Conservation (phyloP, 2,888 invertebrate species). For the Diadegma fenestrale region DNA sequence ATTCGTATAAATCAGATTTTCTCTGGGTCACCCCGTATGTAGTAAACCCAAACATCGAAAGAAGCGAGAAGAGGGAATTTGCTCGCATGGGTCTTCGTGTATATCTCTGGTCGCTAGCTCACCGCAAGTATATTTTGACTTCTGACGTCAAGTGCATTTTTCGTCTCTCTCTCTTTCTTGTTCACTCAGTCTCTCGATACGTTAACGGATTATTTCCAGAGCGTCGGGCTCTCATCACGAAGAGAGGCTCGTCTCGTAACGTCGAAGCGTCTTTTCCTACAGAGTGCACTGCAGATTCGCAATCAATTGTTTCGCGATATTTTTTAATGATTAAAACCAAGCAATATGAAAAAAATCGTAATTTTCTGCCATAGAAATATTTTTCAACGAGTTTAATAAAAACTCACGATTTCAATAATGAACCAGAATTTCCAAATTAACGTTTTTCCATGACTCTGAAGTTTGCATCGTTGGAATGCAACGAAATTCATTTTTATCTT, state of each 20-base stretch:
- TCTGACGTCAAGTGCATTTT: slow-evolving; percentile 62
- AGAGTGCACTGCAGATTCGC: neutral
- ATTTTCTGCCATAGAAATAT: too few relatives aligned
- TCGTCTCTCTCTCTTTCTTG: slow-evolving; percentile 36
- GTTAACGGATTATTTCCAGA: slow-evolving; percentile 66
- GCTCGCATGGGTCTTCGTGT: slow-evolving; percentile 4
- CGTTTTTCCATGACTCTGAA: too few relatives aligned
- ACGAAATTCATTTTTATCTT: too few relatives aligned
- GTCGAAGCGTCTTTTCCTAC: neutral
- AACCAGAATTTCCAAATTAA: too few relatives aligned
- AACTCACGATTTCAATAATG: too few relatives aligned
- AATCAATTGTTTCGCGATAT: neutral
- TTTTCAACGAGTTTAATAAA: too few relatives aligned
- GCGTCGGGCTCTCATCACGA: slow-evolving; percentile 23
- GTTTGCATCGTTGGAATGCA: too few relatives aligned
- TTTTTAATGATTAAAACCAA: neutral
- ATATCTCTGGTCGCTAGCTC: slow-evolving; percentile 35
- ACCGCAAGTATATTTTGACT: slow-evolving; percentile 64
- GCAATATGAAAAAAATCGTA: too few relatives aligned
- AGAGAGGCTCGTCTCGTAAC: slow-evolving; percentile 45
- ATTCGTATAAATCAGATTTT: neutral
- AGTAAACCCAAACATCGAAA: neutral
- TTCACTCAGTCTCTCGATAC: slow-evolving; percentile 49
- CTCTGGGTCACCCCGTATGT: neutral
- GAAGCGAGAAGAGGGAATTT: slow-evolving; percentile 54